Evolutionary conservation across 2,797 vertebrate genomes (phyloP).

Genomic region (Crypturellus tataupa): DNA sequence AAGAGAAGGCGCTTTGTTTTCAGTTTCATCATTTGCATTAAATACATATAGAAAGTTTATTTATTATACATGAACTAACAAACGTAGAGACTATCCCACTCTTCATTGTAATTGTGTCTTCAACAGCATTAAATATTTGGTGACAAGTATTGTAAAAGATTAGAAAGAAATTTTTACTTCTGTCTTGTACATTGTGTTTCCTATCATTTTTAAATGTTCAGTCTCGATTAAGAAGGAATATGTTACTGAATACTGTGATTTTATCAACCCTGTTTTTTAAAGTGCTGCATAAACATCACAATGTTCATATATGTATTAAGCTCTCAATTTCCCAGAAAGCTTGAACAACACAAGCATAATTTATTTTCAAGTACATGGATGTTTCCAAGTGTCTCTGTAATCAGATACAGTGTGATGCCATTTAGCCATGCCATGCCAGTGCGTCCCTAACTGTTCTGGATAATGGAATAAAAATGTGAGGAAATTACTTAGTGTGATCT

Average conservation of each 20-base stretch:
- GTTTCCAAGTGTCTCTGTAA: constrained; percentile 60
- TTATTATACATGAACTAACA: constrained; percentile 74
- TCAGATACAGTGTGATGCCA: constrained; percentile 7
- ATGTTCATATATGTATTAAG: constrained; percentile 33
- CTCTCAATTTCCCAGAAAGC: constrained; percentile 42
- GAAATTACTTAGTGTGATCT: constrained; percentile 29
- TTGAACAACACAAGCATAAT: not conserved
- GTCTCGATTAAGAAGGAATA: constrained; percentile 27
- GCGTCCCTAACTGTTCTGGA: constrained; percentile 50
- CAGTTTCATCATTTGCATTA: constrained; percentile 60
- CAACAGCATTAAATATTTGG: constrained; percentile 53
- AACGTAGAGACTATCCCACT: constrained; percentile 43
- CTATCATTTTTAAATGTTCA: constrained; percentile 33
- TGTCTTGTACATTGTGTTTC: constrained; percentile 25
- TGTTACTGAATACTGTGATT: constrained; percentile 40
- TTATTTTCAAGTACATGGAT: constrained; percentile 32
- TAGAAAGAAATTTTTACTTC: constrained; percentile 48
- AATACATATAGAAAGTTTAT: constrained; percentile 74
- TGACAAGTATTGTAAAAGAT: constrained; percentile 61
- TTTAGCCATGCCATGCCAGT: constrained; percentile 58
- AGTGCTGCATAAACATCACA: constrained; percentile 8
- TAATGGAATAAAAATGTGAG: constrained; percentile 46
- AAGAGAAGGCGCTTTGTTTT: constrained; percentile 14
- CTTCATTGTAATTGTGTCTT: constrained; percentile 56
- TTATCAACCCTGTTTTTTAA: constrained; percentile 62